Base-by-base conservation (phyloP, 2,797 vertebrate species). In the Gouania willdenowi region DNA sequence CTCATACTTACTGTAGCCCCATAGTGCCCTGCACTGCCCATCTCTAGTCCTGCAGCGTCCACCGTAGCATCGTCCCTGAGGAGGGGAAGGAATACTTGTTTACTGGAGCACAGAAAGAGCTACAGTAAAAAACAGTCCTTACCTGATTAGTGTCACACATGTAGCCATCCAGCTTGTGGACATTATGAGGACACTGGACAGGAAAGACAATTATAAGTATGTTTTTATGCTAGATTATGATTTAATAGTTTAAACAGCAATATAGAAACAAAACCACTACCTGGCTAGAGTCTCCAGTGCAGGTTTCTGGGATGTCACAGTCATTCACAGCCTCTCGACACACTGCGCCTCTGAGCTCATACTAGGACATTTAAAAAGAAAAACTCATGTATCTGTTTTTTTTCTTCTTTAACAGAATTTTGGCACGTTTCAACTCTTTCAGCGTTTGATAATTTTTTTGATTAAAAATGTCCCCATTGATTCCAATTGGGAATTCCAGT, bases 131-230 rank as follows among this genome's bases (percentile, higher is more conserved):
- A 41, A 0, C 8, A 18, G 11, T 20, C 3, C 54, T 61, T 82
- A 98, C 96, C 91, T 98, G 92, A 54, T 72, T 84, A 49, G 56
- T 90, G 40, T 98, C 94, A 72, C 96, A 99, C 0, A 88, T 86
- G 82, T 98, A 99, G 27, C 95, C 95, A 51, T 99, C 95, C 84
- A 98, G 91, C 77, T 96, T 98, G 84, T 98, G 94, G 32, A 97
- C 90, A 58, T 99, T 99, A 46, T 94, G 87, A 64, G 96, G 91
- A 58, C 96, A 99, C 95, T 99, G 77, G 0, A 62, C 76, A 65
- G 41, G 25, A 13, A 15, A 25, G 17, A 12, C 0, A n/a, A 40
- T 18, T 2, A n/a, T n/a, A n/a, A n/a, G n/a, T n/a, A 45, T 11
- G 30, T 18, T 29, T 14, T 2, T 14, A 14, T 14, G 14, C n/a